These are phyloP conservation scores for Oreortyx pictus DNA, from an alignment of 2,797 vertebrate species.

Conservation along the genomic window DNA sequence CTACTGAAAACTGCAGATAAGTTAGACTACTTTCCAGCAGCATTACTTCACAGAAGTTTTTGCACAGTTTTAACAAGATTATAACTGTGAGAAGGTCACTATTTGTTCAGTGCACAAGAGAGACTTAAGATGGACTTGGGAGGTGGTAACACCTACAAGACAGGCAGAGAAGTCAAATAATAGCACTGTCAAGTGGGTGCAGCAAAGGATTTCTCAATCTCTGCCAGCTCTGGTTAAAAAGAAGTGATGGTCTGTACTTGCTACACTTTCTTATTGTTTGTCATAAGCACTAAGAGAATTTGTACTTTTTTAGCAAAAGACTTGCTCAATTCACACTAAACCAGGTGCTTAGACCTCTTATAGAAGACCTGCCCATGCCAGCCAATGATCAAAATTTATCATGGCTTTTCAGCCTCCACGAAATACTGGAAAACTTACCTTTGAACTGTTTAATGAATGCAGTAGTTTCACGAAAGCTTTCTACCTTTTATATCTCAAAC, in stretches of 20 bases:
- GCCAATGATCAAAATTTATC: not conserved
- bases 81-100: not conserved
- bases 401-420: not conserved
- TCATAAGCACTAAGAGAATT: not conserved
- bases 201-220: not conserved
- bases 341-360: not conserved
- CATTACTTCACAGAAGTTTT: slow-evolving; percentile 32
- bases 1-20: not conserved
- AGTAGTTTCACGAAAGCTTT: not conserved
- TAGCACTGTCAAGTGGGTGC: not conserved
- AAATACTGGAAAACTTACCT: not conserved
- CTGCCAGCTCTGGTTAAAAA: not conserved
- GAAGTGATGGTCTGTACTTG: not conserved
- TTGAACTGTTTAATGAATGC: not conserved
- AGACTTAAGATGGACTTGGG: not conserved
- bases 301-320: not conserved
- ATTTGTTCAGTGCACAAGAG: not conserved
- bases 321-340: not conserved
- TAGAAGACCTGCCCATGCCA: not conserved
- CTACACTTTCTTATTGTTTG: not conserved
- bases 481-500: not conserved
- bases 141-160: not conserved
- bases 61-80: not conserved
- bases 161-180: not conserved
- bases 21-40: slow-evolving; percentile 24